Conservation (phyloP, 2,113 vertebrate species). For the Pangasianodon gigas region DNA sequence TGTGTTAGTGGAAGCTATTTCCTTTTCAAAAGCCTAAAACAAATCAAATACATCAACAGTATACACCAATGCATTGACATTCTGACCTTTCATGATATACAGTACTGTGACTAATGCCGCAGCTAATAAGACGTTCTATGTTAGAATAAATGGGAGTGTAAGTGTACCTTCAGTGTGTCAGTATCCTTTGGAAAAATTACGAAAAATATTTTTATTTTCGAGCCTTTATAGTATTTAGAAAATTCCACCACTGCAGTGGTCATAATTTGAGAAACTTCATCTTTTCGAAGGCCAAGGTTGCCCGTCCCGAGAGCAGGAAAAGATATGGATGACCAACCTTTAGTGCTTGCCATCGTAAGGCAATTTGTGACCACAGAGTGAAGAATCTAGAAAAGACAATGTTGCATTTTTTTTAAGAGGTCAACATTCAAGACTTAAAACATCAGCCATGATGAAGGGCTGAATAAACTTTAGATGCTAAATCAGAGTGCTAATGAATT, state of each 20-base stretch:
- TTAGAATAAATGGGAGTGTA: not conserved
- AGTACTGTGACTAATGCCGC: not conserved
- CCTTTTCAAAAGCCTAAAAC: constrained; percentile 65
- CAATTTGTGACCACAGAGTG: constrained; percentile 46
- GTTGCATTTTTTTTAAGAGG: not conserved
- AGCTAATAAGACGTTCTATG: not conserved
- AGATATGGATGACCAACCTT: constrained; percentile 64
- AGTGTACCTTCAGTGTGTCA: constrained; percentile 63
- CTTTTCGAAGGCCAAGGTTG: not conserved
- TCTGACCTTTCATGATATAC: not conserved
- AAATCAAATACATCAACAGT: not conserved
- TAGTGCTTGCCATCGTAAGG: not conserved
- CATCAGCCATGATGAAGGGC: not conserved
- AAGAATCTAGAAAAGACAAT: constrained; percentile 69
- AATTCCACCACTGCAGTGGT: constrained; percentile 62
- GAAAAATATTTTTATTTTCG: constrained; percentile 63
- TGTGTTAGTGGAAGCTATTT: not conserved
- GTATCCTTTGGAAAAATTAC: constrained; percentile 68
- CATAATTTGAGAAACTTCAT: constrained; percentile 69
- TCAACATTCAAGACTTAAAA: not conserved
- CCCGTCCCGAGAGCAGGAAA: constrained; percentile 79
- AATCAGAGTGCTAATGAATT: not conserved
- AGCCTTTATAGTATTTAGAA: accelerated
- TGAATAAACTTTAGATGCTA: not conserved
- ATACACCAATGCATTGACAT: not conserved